Evolutionary conservation across 2,888 invertebrate genomes (phyloP), one percentile per base, ranked within the genome.

Genomic region (Drosophila barbarae): DNA sequence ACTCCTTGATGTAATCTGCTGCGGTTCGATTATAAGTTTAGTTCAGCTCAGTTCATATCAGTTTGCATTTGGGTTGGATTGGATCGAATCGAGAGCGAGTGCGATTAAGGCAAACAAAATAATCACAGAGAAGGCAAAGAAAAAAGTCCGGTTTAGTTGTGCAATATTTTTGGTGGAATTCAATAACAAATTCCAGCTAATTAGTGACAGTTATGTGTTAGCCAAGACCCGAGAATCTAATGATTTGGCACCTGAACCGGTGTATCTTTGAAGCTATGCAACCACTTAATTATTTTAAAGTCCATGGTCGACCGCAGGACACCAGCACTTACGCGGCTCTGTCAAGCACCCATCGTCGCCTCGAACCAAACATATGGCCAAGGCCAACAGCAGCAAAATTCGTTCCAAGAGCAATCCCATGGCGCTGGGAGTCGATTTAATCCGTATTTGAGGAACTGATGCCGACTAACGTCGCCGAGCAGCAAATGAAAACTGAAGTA

Each of bases 1-100:
- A 94, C 78, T 93, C 92, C 78, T 92, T 92, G 74, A 94, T 92
- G 88, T 92, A 94, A 87, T 91, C 91, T 68, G 94, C 94, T 94
- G 86, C 86, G 79, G 85, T 84, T 85, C 68, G 80, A 86, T 74
- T 75, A 77, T 71, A 80, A 77, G 73, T 68, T 52, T 46, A 39
- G 39, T 64, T 66, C 64, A 66, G 47, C 71, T 69, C 46, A 34
- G 36, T 71, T 52, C 18, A 39, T 35, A 13, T 35, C 44, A 32
- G 34, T 41, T 35, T 36, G 44, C 46, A 67, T 69, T 73, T 57
- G 50, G 41, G 35, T 56, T 49, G 18, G 49, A 9, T 50, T 54
- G 59, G 47, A 30, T 49, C 56, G 47, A 23, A 32, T 32, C 15
- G 50, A 55, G 36, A 35, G 64, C 49, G 26, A 51, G 39, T 21